Evolutionary conservation across 2,797 vertebrate species (phyloP).

Genomic region (Smutsia gigantea): DNA sequence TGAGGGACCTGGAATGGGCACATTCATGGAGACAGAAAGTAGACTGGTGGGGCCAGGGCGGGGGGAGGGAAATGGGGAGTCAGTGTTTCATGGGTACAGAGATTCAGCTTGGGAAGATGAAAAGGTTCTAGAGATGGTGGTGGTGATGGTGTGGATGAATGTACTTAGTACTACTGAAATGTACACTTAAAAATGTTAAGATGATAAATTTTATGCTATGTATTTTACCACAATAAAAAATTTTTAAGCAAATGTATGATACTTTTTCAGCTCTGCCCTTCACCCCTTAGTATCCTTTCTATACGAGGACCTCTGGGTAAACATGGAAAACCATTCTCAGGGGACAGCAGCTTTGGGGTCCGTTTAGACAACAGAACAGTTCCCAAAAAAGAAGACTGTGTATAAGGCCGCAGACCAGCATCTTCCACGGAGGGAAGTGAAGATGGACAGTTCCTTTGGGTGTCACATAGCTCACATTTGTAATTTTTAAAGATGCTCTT

Average conservation of each 20-base stretch:
- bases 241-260: not conserved
- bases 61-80: too few species aligned
- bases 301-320: not conserved
- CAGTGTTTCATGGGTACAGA: not conserved
- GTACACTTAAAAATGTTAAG: not conserved
- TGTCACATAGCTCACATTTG: rapidly evolving
- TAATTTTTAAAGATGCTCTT: not conserved
- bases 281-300: not conserved
- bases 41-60: not conserved
- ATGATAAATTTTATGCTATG: rapidly evolving
- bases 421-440: not conserved
- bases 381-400: not conserved
- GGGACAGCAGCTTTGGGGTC: not conserved
- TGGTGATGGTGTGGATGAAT: rapidly evolving
- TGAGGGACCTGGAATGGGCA: not conserved
- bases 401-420: not conserved
- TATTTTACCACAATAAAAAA: not conserved
- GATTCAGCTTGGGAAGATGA: not conserved
- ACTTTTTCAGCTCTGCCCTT: not conserved
- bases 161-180: not conserved
- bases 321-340: not conserved
- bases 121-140: too few species aligned
- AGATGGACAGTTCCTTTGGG: rapidly evolving
- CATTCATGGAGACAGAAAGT: not conserved
- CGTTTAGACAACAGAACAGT: rapidly evolving